phyloP scores from a whole-genome alignment of 2,113 vertebrate species.

The Pseudopodoces humilis region DNA sequence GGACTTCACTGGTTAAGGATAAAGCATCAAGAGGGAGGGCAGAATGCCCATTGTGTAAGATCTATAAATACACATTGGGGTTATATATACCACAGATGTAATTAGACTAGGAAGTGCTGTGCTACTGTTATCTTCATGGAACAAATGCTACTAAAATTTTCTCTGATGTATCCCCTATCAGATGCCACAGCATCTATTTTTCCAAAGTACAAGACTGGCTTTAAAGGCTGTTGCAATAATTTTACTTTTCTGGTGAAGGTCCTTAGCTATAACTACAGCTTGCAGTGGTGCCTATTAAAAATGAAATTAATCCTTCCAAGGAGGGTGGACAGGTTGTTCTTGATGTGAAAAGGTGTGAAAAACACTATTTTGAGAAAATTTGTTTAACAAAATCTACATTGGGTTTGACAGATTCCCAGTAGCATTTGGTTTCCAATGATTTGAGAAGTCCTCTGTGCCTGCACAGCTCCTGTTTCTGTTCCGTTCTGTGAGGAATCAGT shows the following conservation, averaged over 20 bases:
- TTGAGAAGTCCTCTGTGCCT: not conserved
- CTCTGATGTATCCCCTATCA: not conserved
- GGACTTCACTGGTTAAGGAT: not conserved
- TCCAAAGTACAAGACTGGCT: not conserved
- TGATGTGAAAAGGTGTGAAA: not conserved
- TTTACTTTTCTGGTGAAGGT: not conserved
- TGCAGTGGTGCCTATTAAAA: not conserved
- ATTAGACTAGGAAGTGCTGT: not conserved
- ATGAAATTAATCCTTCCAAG: not conserved
- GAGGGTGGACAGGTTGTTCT: not conserved
- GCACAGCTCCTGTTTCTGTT: not conserved
- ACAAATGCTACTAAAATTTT: conserved; percentile 7
- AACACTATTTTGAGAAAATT: not conserved
- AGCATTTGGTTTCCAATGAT: not conserved
- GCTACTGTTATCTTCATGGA: conserved; percentile 11
- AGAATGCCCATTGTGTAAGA: not conserved
- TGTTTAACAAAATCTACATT: not conserved
- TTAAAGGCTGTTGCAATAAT: not conserved
- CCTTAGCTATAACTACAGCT: not conserved
- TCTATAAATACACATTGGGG: not conserved
- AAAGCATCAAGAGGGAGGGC: not conserved
- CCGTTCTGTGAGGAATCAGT: not conserved
- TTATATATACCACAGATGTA: not conserved
- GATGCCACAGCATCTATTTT: not conserved
- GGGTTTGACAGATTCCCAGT: not conserved